phyloP scores from a whole-genome alignment of 2,888 invertebrate genomes.

The Ferrisia virgata region DNA sequence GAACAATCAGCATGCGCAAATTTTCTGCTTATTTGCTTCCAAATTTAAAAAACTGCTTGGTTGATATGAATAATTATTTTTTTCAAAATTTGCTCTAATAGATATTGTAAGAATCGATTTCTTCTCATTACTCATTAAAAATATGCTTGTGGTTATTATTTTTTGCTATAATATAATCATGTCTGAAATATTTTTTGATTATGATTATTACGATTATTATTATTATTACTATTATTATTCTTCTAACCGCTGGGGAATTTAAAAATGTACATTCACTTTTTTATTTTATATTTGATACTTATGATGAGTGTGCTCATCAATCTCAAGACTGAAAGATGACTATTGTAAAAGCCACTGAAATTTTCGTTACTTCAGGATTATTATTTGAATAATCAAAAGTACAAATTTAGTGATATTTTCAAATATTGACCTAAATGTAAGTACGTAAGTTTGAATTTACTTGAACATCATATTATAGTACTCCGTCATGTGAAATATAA shows the following conservation, averaged over 20 bases:
- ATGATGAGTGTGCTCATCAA: neutral
- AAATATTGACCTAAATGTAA: neutral
- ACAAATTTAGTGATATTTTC: slow-evolving; percentile 2
- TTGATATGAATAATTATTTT: no score
- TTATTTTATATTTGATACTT: neutral
- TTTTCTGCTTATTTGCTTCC: neutral
- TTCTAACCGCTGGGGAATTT: neutral
- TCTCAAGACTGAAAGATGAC: neutral
- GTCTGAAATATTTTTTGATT: no score
- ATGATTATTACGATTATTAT: no score
- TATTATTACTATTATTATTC: no score
- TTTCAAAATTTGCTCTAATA: no score
- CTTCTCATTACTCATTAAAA: neutral
- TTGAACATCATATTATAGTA: neutral
- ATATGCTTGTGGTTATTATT: neutral
- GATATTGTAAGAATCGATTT: no score
- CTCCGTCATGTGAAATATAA: neutral
- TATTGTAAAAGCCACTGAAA: neutral
- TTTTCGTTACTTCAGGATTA: neutral
- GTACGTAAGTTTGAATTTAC: neutral
- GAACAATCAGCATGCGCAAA: neutral
- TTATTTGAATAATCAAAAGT: neutral
- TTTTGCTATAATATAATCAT: no score
- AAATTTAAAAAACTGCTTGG: neutral
- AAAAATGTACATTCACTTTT: neutral